Conservation (phyloP, 1,140 invertebrate genomes). For the Sinella curviseta region DNA sequence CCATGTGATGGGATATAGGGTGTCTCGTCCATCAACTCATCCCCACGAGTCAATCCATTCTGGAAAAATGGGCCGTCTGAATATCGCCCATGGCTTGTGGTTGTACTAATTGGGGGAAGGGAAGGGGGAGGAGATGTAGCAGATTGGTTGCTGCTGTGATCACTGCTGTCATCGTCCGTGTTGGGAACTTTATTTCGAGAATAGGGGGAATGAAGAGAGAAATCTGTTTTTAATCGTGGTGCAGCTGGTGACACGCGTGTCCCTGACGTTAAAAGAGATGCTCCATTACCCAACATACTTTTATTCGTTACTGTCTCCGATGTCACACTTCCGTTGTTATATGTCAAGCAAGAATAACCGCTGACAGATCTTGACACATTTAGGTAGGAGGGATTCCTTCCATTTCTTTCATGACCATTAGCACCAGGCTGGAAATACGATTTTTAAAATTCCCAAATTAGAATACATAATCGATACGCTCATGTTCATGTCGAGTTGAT, state of each 20-base stretch:
- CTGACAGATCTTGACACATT: constrained; percentile 84
- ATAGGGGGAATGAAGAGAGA: neutral
- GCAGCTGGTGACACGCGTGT: neutral
- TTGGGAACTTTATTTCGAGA: neutral
- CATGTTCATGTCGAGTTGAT: too few species aligned
- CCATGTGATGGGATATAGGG: constrained; percentile 20
- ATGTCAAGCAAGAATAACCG: constrained; percentile 71
- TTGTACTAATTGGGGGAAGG: constrained; percentile 2
- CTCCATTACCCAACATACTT: constrained; percentile 1
- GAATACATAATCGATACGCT: neutral
- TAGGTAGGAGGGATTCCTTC: constrained; percentile 73
- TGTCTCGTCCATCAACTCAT: neutral
- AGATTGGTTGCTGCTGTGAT: constrained; percentile 18
- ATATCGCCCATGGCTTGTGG: neutral
- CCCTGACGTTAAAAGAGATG: neutral
- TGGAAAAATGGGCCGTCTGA: constrained; percentile 11
- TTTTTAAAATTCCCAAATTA: neutral
- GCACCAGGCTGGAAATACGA: neutral
- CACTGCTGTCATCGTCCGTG: constrained; percentile 10
- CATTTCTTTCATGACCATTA: constrained; percentile 12
- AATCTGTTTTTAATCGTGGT: neutral
- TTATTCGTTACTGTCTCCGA: constrained; percentile 5
- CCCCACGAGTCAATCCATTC: constrained; percentile 19
- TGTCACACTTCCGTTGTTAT: constrained; percentile 33
- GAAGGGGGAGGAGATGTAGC: constrained; percentile 5